Conservation (phyloP, 2,113 vertebrate species). For the Eptatretus burgeri region DNA sequence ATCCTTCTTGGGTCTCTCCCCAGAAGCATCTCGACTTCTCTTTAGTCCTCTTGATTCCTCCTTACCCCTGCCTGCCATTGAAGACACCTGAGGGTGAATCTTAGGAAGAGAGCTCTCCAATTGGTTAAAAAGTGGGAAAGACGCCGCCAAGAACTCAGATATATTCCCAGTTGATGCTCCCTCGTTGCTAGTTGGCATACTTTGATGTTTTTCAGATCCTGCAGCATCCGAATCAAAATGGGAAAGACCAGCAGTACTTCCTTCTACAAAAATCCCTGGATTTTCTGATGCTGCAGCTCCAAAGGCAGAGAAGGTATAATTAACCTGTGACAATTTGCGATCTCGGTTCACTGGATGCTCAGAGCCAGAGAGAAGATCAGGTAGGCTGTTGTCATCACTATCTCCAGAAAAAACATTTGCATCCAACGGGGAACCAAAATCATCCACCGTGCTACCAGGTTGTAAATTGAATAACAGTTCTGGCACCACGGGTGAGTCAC, state of each 20-base stretch:
- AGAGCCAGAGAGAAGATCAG: background rate
- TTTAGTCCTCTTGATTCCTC: conserved; percentile 53
- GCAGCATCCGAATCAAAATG: background rate
- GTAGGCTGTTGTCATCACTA: conserved; percentile 3
- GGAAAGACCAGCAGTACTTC: background rate
- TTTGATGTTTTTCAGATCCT: background rate
- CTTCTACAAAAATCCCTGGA: background rate
- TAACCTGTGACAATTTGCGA: background rate
- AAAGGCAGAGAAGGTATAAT: background rate
- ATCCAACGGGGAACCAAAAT: background rate
- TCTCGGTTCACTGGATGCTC: background rate
- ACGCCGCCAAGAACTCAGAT: conserved; percentile 28
- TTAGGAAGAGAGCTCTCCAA: conserved; percentile 23
- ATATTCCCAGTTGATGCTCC: conserved; percentile 27
- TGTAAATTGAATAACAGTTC: background rate
- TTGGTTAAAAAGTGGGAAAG: conserved; percentile 16
- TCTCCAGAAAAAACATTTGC: background rate
- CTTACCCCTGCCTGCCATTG: conserved; percentile 13
- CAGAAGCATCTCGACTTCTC: conserved; percentile 71
- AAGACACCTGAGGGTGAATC: conserved; percentile 23
- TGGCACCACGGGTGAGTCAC: background rate
- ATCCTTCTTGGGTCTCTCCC: conserved; percentile 78
- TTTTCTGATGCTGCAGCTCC: background rate
- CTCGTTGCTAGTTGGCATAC: conserved; percentile 17
- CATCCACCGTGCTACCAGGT: background rate